Conservation (phyloP, 2,113 vertebrate species). For the Oryzias celebensis region DNA sequence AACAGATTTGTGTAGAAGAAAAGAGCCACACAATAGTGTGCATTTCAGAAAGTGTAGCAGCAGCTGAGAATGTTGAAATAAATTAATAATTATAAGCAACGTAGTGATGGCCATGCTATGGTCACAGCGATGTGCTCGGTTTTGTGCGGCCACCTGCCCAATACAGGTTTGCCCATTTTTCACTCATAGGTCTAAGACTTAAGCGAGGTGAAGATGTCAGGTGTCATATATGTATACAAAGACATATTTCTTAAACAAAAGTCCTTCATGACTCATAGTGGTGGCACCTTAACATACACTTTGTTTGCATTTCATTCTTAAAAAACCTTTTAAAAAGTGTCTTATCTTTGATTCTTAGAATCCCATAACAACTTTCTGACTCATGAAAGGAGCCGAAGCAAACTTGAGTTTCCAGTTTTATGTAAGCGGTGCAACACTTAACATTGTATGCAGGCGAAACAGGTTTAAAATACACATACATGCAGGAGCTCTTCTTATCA, state of each 20-base stretch:
- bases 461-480: slow-evolving; percentile 18
- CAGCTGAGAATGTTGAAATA: no score
- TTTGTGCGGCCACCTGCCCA: no score
- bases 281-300: neutral
- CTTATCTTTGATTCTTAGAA: slow-evolving; percentile 36
- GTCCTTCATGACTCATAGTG: neutral
- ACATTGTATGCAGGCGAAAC: slow-evolving; percentile 17
- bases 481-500: slow-evolving; percentile 7
- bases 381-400: slow-evolving; percentile 25
- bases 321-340: slow-evolving; percentile 10
- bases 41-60: no score
- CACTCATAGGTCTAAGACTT: no score
- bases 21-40: no score
- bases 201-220: neutral
- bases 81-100: no score
- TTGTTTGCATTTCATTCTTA: slow-evolving; percentile 15
- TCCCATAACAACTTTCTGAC: slow-evolving; percentile 45
- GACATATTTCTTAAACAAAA: neutral
- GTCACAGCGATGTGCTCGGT: no score
- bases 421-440: slow-evolving; percentile 4
- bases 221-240: neutral
- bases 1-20: no score
- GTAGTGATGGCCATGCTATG: no score
- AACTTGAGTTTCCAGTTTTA: slow-evolving; percentile 73
- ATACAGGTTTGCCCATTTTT: no score